phyloP scores from a whole-genome alignment of 2,797 vertebrate genomes.

The Phalloptychus januarius region DNA sequence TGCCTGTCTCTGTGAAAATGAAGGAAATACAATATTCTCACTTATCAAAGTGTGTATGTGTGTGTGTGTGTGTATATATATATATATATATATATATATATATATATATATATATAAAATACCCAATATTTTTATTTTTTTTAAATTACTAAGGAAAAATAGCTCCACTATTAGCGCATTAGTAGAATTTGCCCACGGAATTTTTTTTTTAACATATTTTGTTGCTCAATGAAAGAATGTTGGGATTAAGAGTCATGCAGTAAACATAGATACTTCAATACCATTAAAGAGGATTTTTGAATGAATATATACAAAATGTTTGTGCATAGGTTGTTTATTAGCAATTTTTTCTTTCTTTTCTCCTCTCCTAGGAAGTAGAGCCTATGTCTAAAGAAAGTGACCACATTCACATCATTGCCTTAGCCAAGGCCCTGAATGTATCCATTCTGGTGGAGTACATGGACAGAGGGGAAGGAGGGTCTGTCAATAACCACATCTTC shows the following conservation, averaged over 20 bases:
- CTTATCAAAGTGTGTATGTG: no score
- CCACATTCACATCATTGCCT: conserved; percentile 97
- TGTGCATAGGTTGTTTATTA: neutral
- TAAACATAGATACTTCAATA: neutral
- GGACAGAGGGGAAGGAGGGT: conserved; percentile 93
- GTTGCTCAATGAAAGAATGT: neutral
- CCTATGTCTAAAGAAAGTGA: conserved; percentile 97
- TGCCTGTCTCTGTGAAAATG: no score
- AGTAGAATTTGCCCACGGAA: no score
- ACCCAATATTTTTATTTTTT: no score
- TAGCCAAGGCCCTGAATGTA: conserved; percentile 91
- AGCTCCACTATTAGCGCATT: no score
- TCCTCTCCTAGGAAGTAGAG: conserved; percentile 87
- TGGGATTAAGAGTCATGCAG: neutral
- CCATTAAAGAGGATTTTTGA: neutral
- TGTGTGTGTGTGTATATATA: no score
- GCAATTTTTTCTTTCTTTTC: neutral
- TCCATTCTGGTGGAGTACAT: conserved; percentile 96
- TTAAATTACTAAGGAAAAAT: no score
- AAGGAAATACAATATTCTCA: no score
- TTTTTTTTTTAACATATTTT: neutral
- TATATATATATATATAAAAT: no score
- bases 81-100: no score
- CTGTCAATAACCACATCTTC: conserved; percentile 93
- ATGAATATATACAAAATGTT: neutral